phyloP scores from a whole-genome alignment of 2,888 invertebrate genomes.

The Cremastobaeus sp. region DNA sequence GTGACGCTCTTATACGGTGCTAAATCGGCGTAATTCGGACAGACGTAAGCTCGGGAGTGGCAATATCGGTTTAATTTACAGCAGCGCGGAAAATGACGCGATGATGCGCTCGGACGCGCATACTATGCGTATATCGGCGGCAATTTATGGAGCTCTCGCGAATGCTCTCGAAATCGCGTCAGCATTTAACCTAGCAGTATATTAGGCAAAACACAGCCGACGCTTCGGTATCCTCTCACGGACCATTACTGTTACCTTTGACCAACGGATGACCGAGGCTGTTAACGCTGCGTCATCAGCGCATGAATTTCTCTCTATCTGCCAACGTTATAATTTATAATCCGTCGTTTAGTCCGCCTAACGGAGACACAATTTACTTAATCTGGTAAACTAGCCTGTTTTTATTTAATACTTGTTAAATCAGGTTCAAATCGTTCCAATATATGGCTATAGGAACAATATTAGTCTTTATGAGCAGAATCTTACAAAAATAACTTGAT shows the following conservation, averaged over 20 bases:
- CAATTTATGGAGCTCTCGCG: constrained; percentile 61
- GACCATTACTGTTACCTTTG: constrained; percentile 78
- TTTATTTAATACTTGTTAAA: too few species aligned
- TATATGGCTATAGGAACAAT: too few species aligned
- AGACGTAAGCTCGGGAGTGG: constrained; percentile 36
- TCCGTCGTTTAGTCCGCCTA: constrained; percentile 62
- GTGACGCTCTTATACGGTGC: constrained; percentile 27
- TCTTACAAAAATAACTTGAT: too few species aligned
- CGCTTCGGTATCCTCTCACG: constrained; percentile 75
- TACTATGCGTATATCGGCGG: constrained; percentile 51
- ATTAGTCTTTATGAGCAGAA: too few species aligned
- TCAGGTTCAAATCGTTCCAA: too few species aligned
- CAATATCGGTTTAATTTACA: constrained; percentile 60
- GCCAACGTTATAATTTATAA: constrained; percentile 74
- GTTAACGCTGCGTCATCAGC: constrained; percentile 77
- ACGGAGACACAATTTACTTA: constrained; percentile 5
- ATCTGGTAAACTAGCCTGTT: not conserved
- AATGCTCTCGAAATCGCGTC: constrained; percentile 73
- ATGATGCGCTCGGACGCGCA: constrained; percentile 59
- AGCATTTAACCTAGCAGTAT: constrained; percentile 77
- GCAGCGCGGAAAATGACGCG: constrained; percentile 58
- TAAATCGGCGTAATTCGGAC: constrained; percentile 48
- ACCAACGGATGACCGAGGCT: constrained; percentile 75
- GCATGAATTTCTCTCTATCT: constrained; percentile 77
- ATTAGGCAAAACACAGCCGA: constrained; percentile 76